Evolutionary conservation across 2,797 vertebrate genomes (phyloP), one percentile per base, ranked within the genome.

Genomic region (Geotrypetes seraphini): DNA sequence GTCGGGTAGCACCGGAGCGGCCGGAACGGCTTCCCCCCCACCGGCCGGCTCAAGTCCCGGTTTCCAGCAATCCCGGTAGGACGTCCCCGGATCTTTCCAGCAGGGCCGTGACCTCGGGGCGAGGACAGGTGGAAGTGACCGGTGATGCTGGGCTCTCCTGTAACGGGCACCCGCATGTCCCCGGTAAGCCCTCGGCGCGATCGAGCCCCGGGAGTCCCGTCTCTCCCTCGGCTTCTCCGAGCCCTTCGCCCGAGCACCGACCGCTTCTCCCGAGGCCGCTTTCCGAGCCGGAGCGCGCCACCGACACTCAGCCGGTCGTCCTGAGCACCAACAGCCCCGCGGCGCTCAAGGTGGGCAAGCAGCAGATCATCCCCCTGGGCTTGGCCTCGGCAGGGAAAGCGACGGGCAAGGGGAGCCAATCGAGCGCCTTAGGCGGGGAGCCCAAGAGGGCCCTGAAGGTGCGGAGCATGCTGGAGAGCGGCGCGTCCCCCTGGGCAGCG

Each of bases 301-400:
- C 12, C 1, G 75, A 68, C 12, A 37, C 19, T 9, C 56, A 74
- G 2, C 21, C 68, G 2, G 47, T 89, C 6, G 53, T 91, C 12
- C 67, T 96, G 45, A 97, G 95, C 63, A 94, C 91, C 3, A 30
- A 93, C 61, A 96, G 93, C 44, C 68, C 73, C 0, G 88, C 73
- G 1, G 89, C 93, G 1, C 73, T 78, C 32, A 92, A 91, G 53
- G 79, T 85, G 63, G 92, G 92, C 32, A 89, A 78, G 39, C 92
- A 91, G 52, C 94, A 97, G 71, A 81, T 97, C 28, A 95, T 97
- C 18, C 94, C 94, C n/a, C 86, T 73, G 48, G 57, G 76, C 8
- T 40, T 97, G 40, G 92, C 76, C 2, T 88, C 80, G 0, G 87
- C 82, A 20, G 63, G 44, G 3, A 83, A 78, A 17, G 45, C 63